A percentile compares a stretch with the other conserved stretches of the same genome.
These are phyloP conservation scores for Sepiola atlantica DNA, from an alignment of 2,888 invertebrate genomes.

Conservation along the genomic window DNA sequence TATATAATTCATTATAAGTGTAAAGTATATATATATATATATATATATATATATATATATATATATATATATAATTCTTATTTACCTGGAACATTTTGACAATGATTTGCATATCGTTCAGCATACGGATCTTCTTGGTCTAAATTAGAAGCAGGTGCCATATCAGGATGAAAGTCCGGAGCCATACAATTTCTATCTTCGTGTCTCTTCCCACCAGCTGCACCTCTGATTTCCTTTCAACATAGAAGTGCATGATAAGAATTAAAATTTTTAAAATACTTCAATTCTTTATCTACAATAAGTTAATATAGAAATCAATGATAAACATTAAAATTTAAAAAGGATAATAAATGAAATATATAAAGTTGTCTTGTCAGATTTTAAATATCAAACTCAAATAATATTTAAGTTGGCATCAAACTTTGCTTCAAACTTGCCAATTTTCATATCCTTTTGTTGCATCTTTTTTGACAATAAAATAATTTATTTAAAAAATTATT, in stretches of 20 bases:
- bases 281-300: no score
- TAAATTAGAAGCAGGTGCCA: background rate
- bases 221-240: conserved; percentile 10
- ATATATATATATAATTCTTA: background rate
- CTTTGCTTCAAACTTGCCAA: no score
- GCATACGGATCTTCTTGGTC: background rate
- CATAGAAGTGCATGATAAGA: background rate
- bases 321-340: no score
- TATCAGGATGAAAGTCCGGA: background rate
- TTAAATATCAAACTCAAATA: no score
- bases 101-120: conserved; percentile 8
- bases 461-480: no score
- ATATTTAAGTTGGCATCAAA: no score
- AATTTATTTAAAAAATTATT: no score
- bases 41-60: background rate
- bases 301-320: no score
- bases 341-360: no score
- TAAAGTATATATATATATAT: background rate
- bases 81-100: background rate
- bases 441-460: no score
- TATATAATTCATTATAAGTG: no score
- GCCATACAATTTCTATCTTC: background rate
- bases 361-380: no score
- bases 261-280: background rate
- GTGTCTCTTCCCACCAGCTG: background rate